phyloP scores from a whole-genome alignment of 2,797 vertebrate genomes.

The Danio aesculapii region DNA sequence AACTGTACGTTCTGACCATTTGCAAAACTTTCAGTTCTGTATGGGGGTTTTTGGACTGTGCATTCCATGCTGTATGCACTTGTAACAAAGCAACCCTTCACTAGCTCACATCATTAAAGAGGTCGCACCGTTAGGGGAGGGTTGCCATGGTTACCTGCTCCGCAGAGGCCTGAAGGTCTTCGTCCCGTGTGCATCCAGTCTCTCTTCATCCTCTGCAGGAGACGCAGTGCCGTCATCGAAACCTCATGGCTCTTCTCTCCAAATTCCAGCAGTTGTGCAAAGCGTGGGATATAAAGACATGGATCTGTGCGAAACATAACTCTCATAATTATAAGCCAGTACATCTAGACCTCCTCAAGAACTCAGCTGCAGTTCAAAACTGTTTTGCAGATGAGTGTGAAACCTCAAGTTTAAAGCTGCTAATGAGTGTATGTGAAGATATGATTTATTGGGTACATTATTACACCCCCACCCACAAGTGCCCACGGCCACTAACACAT shows the following conservation, averaged over 20 bases:
- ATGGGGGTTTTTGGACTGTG: background rate
- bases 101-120: constrained; percentile 47
- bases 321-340: background rate
- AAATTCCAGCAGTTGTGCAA: constrained; percentile 95
- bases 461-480: background rate
- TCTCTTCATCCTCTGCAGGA: constrained; percentile 97
- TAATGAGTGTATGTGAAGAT: background rate
- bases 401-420: background rate
- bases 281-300: constrained; percentile 95
- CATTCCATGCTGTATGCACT: constrained; percentile 8
- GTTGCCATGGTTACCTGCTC: constrained; percentile 85
- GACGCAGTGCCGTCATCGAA: constrained; percentile 93
- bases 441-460: background rate
- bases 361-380: background rate
- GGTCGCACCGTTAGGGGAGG: constrained; percentile 42
- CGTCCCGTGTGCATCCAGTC: constrained; percentile 99
- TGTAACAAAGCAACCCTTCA: constrained; percentile 48
- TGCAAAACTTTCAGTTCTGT: background rate
- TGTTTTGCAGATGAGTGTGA: background rate
- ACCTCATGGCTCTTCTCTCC: constrained; percentile 97
- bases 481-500: background rate
- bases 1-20: background rate
- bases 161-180: constrained; percentile 94
- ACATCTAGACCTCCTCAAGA: background rate
- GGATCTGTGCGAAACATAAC: constrained; percentile 82